Evolutionary conservation across 2,797 vertebrate genomes (phyloP), one percentile per base, ranked within the genome.

Genomic region (Gadopsis marmoratus): DNA sequence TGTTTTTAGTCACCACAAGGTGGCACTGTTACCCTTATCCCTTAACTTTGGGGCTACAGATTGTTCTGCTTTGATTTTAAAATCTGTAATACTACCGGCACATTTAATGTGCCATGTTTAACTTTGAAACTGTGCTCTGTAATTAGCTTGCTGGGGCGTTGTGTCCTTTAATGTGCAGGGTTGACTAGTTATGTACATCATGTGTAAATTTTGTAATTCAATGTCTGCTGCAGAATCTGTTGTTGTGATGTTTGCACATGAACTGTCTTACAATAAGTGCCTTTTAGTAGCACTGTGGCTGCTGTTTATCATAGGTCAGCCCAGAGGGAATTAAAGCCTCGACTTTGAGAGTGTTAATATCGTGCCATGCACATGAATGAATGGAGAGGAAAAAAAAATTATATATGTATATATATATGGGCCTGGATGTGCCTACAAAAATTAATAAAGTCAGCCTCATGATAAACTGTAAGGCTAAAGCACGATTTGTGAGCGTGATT

Each of bases 1-100:
- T 83, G 69, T 76, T 26, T 31, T 39, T 11, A 33, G n/a, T 61
- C 62, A 75, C 81, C 91, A 90, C 76, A 55, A 88, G 92, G 81
- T 84, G 91, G 87, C 80, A 50, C 31, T 16, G 59, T 66, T 69
- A 11, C 47, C 47, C 31, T 10, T 71, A 74, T 66, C 48, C 50
- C 54, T 81, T 29, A 60, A 47, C 56, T 60, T 73, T 16, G 41
- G 82, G 68, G 45, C 51, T n/a, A 7, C 7, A 54, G 66, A 56
- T 0, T 51, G 8, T 69, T 66, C 19, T 80, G 54, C 67, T 87
- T 78, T 82, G 0, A 12, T 78, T 88, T 78, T 82, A 56, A 85
- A 87, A 81, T 82, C 77, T 84, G 48, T 59, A 60, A 0, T 53
- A 67, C 23, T 39, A 10, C 9, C 10, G 11, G 72, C 50, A 61